Conservation (phyloP, 1,140 invertebrate genomes). For the Acromyrmex echinatior region DNA sequence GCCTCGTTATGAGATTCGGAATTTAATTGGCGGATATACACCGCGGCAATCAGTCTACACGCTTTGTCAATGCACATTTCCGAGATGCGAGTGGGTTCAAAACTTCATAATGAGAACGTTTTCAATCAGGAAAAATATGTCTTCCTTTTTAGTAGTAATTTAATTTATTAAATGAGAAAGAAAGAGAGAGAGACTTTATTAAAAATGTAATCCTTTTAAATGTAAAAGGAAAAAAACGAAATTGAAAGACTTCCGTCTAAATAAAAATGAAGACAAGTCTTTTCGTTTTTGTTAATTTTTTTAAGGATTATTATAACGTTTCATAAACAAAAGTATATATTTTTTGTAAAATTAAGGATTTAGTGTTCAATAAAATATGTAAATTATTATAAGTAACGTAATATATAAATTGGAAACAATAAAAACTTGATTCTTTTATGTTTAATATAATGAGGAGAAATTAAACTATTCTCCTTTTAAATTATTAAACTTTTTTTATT, state of each 20-base stretch:
- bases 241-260: too few species aligned
- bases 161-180: neutral
- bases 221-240: neutral
- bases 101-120: constrained; percentile 34
- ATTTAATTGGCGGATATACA: constrained; percentile 48
- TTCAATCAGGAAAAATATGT: neutral
- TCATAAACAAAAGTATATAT: neutral
- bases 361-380: neutral
- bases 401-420: neutral
- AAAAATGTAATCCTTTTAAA: neutral
- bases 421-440: neutral
- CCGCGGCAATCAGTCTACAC: neutral
- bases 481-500: neutral
- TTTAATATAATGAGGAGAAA: neutral
- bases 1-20: constrained; percentile 34
- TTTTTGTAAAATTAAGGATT: neutral
- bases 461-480: neutral
- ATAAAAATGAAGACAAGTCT: neutral
- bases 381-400: neutral
- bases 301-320: neutral
- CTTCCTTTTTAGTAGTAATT: neutral
- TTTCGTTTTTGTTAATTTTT: neutral
- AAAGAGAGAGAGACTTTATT: neutral
- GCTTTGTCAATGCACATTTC: constrained; percentile 2
- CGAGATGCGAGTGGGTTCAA: neutral